A percentile compares a stretch with the other conserved stretches of the same genome.
These are phyloP conservation scores for Armadillidium nasatum DNA, from an alignment of 1,140 invertebrate genomes.

Conservation along the genomic window DNA sequence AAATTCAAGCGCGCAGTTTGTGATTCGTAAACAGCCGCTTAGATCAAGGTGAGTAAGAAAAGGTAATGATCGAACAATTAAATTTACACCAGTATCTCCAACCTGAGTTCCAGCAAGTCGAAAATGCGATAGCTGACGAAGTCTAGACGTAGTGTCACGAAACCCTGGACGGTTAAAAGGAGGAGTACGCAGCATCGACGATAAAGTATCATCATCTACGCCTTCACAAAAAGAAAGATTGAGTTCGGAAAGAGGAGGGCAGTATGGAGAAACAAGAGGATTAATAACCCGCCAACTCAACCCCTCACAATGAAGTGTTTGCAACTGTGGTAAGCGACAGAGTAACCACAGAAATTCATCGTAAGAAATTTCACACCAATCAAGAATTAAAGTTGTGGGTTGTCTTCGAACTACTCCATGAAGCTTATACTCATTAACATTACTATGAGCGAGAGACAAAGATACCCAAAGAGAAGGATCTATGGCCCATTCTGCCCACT, in stretches of 20 bases:
- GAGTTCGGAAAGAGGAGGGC: constrained; percentile 67
- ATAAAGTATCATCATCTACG: constrained; percentile 71
- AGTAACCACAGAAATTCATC: constrained; percentile 83
- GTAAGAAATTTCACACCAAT: constrained; percentile 79
- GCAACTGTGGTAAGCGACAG: constrained; percentile 71
- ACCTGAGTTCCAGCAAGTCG: constrained; percentile 80
- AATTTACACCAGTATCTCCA: constrained; percentile 71
- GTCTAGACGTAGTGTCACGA: constrained; percentile 69
- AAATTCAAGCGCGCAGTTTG: constrained; percentile 73
- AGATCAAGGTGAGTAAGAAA: constrained; percentile 65
- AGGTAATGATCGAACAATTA: constrained; percentile 54
- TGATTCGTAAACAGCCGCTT: constrained; percentile 73
- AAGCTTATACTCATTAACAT: constrained; percentile 67
- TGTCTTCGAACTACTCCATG: constrained; percentile 81
- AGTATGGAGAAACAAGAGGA: constrained; percentile 74
- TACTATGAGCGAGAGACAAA: constrained; percentile 63
- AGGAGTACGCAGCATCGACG: constrained; percentile 73
- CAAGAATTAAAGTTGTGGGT: constrained; percentile 69
- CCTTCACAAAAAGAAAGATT: constrained; percentile 76
- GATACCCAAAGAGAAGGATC: constrained; percentile 77
- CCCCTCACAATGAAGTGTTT: constrained; percentile 72
- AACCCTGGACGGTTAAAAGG: constrained; percentile 67
- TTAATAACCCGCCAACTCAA: constrained; percentile 68
- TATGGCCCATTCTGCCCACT: constrained; percentile 75
- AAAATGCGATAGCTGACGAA: constrained; percentile 69